Percentiles rank a stretch among this genome's conserved stretches.
phyloP scores from a whole-genome alignment of 2,888 invertebrate species.

The Monopis laevigella region DNA sequence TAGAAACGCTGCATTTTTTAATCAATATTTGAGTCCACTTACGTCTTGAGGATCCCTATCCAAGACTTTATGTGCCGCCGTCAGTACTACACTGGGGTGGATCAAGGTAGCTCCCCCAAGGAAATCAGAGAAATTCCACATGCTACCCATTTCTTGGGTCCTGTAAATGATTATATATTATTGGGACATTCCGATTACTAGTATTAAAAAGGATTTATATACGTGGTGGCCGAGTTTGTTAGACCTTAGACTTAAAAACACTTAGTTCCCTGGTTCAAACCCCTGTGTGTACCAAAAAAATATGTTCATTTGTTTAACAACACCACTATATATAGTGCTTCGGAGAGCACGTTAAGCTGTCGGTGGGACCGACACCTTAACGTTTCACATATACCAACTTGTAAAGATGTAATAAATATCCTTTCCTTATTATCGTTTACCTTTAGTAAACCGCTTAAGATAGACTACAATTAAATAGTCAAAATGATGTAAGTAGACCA shows the following conservation, averaged over 20 bases:
- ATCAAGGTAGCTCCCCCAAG: conserved; percentile 77
- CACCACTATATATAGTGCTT: no score
- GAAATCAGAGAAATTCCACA: conserved; percentile 17
- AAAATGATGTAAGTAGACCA: no score
- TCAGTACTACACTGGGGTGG: conserved; percentile 74
- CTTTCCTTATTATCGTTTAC: not conserved
- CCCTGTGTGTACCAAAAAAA: no score
- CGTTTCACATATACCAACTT: not conserved
- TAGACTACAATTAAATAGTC: no score
- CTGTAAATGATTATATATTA: not conserved
- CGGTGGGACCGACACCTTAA: not conserved
- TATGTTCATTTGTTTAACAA: no score
- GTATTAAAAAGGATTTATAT: no score
- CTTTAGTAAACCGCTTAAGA: not conserved
- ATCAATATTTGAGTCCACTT: not conserved
- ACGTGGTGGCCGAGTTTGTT: no score
- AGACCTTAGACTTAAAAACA: no score
- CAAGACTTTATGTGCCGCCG: conserved; percentile 70
- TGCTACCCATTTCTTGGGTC: not conserved
- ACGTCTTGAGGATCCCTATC: not conserved
- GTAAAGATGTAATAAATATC: not conserved
- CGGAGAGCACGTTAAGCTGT: no score
- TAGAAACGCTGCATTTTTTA: no score
- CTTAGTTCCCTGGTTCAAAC: no score
- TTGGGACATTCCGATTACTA: not conserved